phyloP scores from a whole-genome alignment of 37 sponge, comb jelly and placozoan genomes.

The Chondrilla cf. caribensis region DNA sequence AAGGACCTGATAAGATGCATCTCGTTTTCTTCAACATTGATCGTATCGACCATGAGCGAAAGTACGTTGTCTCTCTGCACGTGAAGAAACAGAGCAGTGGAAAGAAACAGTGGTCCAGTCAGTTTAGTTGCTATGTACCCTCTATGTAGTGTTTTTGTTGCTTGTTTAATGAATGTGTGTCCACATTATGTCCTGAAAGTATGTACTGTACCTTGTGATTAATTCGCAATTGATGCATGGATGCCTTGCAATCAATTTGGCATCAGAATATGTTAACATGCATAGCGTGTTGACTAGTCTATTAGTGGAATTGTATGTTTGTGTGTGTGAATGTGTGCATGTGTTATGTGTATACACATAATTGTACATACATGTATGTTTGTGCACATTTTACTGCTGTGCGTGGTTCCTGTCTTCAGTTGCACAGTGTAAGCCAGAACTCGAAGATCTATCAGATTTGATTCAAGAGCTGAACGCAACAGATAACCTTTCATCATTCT shows the following conservation, averaged over 20 bases:
- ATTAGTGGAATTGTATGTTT: too few species aligned
- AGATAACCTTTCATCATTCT: background rate
- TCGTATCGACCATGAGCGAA: slow-evolving; percentile 4
- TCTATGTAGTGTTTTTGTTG: background rate
- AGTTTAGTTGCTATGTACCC: background rate
- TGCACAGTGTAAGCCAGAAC: slow-evolving; percentile 3
- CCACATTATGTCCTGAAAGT: too few species aligned
- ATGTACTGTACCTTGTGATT: too few species aligned
- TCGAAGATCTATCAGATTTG: background rate
- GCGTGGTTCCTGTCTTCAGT: background rate
- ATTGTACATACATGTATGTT: too few species aligned
- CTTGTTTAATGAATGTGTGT: background rate
- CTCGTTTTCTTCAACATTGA: slow-evolving; percentile 22
- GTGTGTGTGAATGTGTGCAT: too few species aligned
- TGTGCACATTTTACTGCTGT: too few species aligned
- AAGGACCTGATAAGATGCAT: slow-evolving; percentile 1
- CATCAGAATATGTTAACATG: too few species aligned
- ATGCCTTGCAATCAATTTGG: too few species aligned
- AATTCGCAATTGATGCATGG: too few species aligned
- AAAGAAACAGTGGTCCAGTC: slow-evolving; percentile 18
- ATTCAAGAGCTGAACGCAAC: background rate
- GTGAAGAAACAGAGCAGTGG: background rate
- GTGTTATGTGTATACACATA: too few species aligned
- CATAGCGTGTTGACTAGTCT: too few species aligned
- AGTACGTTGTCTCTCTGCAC: background rate